A percentile compares a stretch with the other conserved stretches of the same genome.
phyloP scores from a whole-genome alignment of 2,888 invertebrate species.

The Machimus atricapillus region DNA sequence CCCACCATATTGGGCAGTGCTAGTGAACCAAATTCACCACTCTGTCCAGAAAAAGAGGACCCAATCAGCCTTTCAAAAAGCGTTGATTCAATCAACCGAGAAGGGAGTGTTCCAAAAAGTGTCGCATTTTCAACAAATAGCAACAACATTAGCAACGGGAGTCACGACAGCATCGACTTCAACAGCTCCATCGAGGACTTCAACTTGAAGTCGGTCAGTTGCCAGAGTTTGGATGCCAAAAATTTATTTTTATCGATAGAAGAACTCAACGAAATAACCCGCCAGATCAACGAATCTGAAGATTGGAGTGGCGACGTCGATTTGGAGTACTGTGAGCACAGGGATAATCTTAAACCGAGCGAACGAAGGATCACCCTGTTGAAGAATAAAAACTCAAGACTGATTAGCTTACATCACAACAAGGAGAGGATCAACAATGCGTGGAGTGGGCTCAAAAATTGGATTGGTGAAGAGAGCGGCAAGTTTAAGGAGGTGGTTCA shows the following conservation, averaged over 20 bases:
- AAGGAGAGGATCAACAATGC: constrained; percentile 60
- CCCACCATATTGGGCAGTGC: constrained; percentile 49
- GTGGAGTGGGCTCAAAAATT: constrained; percentile 61
- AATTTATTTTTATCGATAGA: constrained; percentile 61
- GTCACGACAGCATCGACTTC: constrained; percentile 55
- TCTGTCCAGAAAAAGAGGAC: constrained; percentile 51
- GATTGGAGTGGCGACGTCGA: constrained; percentile 59
- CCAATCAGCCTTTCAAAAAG: not conserved
- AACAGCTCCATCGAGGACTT: constrained; percentile 56
- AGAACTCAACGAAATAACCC: constrained; percentile 60
- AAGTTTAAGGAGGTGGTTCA: constrained; percentile 60
- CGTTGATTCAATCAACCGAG: not conserved
- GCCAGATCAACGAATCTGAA: constrained; percentile 60
- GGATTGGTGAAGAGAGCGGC: constrained; percentile 60
- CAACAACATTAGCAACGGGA: constrained; percentile 50
- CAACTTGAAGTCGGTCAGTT: constrained; percentile 61
- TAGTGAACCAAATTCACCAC: constrained; percentile 54
- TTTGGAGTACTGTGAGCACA: constrained; percentile 60
- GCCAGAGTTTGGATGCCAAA: constrained; percentile 59
- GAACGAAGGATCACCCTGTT: constrained; percentile 60
- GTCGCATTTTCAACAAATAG: constrained; percentile 50
- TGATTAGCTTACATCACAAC: constrained; percentile 59
- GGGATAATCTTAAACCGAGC: constrained; percentile 59
- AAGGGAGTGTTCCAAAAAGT: constrained; percentile 37
- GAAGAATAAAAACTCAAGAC: constrained; percentile 59